Evolutionary conservation across 2,888 invertebrate species (phyloP).

Genomic region (Sarcophaga variegata): DNA sequence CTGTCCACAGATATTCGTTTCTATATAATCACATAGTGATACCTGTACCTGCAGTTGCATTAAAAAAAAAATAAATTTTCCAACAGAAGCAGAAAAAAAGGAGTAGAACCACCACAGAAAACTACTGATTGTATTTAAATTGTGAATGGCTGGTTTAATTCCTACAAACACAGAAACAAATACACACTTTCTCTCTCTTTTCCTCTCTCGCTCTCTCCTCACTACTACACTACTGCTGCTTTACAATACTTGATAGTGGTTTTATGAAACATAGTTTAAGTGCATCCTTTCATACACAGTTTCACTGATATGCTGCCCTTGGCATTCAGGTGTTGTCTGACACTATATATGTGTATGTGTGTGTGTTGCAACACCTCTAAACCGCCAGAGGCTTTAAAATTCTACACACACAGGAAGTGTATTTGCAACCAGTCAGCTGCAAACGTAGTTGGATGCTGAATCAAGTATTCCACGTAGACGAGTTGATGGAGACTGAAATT

Average conservation of each 20-base stretch:
- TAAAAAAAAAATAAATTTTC: background rate
- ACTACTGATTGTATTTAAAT: background rate
- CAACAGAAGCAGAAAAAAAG: no score
- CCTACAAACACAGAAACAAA: background rate
- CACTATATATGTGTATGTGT: background rate
- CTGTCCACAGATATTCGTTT: background rate
- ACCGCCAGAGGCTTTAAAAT: background rate
- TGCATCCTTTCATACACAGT: background rate
- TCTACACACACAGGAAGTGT: background rate
- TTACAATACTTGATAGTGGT: no score
- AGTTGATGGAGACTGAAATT: conserved; percentile 17
- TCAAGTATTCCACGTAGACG: background rate
- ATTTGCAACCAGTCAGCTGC: background rate
- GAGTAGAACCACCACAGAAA: background rate
- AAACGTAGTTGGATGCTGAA: background rate
- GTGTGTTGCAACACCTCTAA: background rate
- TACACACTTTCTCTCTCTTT: background rate
- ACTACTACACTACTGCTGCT: no score
- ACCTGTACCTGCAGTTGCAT: background rate
- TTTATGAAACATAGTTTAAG: no score
- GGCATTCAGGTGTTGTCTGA: conserved; percentile 31
- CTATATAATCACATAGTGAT: background rate
- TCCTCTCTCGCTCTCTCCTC: background rate
- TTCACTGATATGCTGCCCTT: conserved; percentile 10
- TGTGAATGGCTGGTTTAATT: background rate